Evolutionary conservation across 1,140 invertebrate genomes (phyloP).

Genomic region (Anastrepha obliqua): DNA sequence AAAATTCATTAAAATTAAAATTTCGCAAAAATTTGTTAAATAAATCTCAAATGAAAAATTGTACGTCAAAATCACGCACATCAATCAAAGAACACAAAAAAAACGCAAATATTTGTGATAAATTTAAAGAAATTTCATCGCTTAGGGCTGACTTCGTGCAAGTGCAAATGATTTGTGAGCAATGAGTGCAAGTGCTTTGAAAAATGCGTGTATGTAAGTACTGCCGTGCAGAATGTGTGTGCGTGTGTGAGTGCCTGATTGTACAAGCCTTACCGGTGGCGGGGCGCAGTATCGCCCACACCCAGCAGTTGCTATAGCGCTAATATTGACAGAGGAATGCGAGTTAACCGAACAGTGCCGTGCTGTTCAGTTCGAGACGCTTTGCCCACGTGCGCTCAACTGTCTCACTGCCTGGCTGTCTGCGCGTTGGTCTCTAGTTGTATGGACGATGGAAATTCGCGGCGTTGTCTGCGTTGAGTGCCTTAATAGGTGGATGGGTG

Average conservation of each 20-base stretch:
- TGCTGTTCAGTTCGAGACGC: conserved; percentile 58
- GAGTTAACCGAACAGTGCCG: conserved; percentile 66
- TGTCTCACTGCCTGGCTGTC: not conserved
- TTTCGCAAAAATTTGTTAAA: too few relatives aligned
- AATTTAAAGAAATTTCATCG: not conserved
- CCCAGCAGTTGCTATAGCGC: conserved; percentile 74
- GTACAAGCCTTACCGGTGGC: conserved; percentile 69
- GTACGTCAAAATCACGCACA: too few relatives aligned
- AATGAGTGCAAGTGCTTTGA: not conserved
- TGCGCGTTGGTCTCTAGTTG: too few relatives aligned
- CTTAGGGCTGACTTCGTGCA: not conserved
- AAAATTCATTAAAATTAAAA: too few relatives aligned
- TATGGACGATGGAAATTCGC: not conserved
- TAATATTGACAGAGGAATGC: conserved; percentile 72
- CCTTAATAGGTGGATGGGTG: conserved; percentile 19
- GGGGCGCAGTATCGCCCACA: conserved; percentile 75
- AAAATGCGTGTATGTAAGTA: not conserved
- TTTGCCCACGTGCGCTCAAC: conserved; percentile 20
- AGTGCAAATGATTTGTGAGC: not conserved
- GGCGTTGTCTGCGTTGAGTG: not conserved
- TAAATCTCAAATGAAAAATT: too few relatives aligned
- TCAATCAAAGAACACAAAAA: too few relatives aligned
- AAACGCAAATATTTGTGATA: too few relatives aligned
- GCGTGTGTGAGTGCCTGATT: not conserved
- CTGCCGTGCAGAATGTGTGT: not conserved